Evolutionary conservation across 1,140 invertebrate genomes (phyloP), one percentile per base, ranked within the genome.

Genomic region (Cephus cinctus): DNA sequence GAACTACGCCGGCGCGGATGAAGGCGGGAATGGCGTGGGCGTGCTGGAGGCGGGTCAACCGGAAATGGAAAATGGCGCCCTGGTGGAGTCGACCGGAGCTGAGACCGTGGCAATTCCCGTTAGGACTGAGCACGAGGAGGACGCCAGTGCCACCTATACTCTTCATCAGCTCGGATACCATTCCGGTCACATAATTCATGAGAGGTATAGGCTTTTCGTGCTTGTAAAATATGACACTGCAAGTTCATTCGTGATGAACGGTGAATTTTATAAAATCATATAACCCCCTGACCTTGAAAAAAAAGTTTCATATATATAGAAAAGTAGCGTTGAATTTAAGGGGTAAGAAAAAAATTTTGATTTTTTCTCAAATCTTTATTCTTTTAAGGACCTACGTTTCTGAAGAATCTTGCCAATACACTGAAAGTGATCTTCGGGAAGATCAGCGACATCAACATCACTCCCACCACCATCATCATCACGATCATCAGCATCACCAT

Each of bases 51-150:
- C 71, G 71, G 72, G 64, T 55, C 71, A 63, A 43, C 62, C 60
- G 64, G 71, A 72, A 70, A 72, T 70, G 47, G 69, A 75, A 75
- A 75, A 75, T 75, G 72, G 72, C 71, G 69, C 57, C 59, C 54
- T 68, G 36, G 60, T 60, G 4, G 63, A 66, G 48, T 18, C 63
- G 30, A 59, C 49, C 36, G 59, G 27, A 21, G 31, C 42, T 2
- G 62, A 63, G 50, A 47, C 58, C 4, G 61, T 64, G 19, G 41
- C 42, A 45, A 52, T 67, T 36, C 41, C 41, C 21, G 57, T 54
- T 25, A 16, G 39, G 11, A 8, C 40, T 23, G 59, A 59, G 3
- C 56, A 54, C 15, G 54, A 53, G 19, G 45, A 58, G 27, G 54
- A 63, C 45, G 19, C 39, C 0, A 55, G 50, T 19, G 30, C 48